phyloP scores from a whole-genome alignment of 2,797 vertebrate species.

The Danio jaintianensis region DNA sequence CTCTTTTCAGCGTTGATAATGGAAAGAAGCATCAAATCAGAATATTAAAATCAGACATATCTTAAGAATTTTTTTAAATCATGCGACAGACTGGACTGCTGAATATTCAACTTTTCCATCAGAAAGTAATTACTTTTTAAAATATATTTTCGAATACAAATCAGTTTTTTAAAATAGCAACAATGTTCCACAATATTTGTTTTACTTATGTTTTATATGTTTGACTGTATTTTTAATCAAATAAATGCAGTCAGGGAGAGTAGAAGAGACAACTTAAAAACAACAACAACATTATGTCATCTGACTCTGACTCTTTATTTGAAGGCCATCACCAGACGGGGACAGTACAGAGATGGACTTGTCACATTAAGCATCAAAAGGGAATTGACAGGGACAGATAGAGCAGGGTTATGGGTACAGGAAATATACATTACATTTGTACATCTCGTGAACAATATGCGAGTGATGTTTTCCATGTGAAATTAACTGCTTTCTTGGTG shows the following conservation, averaged over 20 bases:
- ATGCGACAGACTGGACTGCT: background rate
- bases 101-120: background rate
- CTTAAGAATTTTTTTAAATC: no score
- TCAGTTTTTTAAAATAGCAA: background rate
- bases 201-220: no score
- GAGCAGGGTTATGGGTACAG: background rate
- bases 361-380: conserved; percentile 18
- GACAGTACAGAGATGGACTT: conserved; percentile 20
- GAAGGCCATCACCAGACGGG: conserved; percentile 11
- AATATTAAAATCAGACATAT: no score
- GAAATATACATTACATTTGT: background rate
- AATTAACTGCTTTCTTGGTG: background rate
- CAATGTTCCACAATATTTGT: background rate
- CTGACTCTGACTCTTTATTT: conserved; percentile 25
- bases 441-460: background rate
- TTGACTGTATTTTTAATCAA: background rate
- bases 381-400: conserved; percentile 6
- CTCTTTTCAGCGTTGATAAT: background rate
- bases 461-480: background rate
- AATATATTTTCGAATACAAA: background rate
- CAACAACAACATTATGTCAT: background rate
- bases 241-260: background rate
- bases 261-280: background rate
- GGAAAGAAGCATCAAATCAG: no score
- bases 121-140: background rate